These are phyloP conservation scores for Amiota communis DNA, from an alignment of 2,888 invertebrate genomes.

Conservation along the genomic window DNA sequence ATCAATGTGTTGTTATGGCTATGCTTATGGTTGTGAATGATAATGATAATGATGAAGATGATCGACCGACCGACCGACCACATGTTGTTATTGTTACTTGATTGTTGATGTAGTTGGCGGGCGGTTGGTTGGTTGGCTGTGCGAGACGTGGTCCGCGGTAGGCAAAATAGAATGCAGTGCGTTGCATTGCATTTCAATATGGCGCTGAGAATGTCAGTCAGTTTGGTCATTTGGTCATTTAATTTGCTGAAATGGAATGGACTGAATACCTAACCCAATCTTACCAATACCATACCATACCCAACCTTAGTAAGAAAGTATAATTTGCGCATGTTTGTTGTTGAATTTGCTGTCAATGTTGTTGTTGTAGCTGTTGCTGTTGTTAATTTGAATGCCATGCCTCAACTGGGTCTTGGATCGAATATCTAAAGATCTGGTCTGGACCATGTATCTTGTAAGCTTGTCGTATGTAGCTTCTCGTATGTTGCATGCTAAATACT, in stretches of 20 bases:
- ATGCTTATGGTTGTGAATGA: too few relatives aligned
- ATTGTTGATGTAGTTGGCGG: too few relatives aligned
- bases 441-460: constrained; percentile 30
- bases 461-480: constrained; percentile 38
- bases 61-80: background rate
- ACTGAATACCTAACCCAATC: too few relatives aligned
- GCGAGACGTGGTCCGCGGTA: constrained; percentile 43
- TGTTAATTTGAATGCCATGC: constrained; percentile 62
- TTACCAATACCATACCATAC: too few relatives aligned
- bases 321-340: constrained; percentile 63
- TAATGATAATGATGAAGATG: background rate
- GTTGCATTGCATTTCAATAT: constrained; percentile 32
- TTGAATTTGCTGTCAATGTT: constrained; percentile 58
- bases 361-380: constrained; percentile 14
- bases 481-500: constrained; percentile 34
- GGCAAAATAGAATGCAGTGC: constrained; percentile 3
- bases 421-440: constrained; percentile 33
- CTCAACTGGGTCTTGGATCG: constrained; percentile 37
- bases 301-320: constrained; percentile 12
- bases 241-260: background rate
- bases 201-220: constrained; percentile 3
- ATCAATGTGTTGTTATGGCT: too few relatives aligned
- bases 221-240: background rate
- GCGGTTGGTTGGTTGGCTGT: too few relatives aligned
- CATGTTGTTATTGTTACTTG: background rate